These are phyloP conservation scores for Noctua janthina DNA, from an alignment of 2,888 invertebrate species.

Conservation along the genomic window DNA sequence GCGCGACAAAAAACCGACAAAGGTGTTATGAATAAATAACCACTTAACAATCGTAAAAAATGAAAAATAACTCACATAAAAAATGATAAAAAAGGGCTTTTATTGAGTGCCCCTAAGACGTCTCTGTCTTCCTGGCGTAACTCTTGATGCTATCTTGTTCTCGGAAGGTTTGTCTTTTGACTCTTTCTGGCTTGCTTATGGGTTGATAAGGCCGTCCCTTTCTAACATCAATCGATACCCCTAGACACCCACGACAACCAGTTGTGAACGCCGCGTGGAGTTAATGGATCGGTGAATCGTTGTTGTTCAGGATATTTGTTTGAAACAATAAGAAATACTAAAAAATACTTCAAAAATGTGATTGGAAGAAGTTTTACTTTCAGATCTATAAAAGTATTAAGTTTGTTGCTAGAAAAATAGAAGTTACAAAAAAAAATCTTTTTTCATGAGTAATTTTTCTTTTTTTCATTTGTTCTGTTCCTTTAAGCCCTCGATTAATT, in stretches of 20 bases:
- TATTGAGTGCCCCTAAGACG: conserved; percentile 85
- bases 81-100: conserved; percentile 73
- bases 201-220: conserved; percentile 68
- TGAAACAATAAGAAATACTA: background rate
- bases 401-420: background rate
- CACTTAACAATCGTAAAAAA: conserved; percentile 80
- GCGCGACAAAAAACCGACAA: conserved; percentile 85
- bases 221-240: conserved; percentile 85
- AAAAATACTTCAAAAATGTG: background rate
- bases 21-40: conserved; percentile 89
- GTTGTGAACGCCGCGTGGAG: conserved; percentile 74
- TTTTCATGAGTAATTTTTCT: background rate
- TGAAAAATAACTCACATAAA: conserved; percentile 51
- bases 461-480: background rate
- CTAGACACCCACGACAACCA: conserved; percentile 83
- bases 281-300: conserved; percentile 71
- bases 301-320: conserved; percentile 29
- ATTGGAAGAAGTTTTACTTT: background rate
- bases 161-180: conserved; percentile 79
- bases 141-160: conserved; percentile 89
- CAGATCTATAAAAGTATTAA: background rate
- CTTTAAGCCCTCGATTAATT: background rate
- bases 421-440: background rate
- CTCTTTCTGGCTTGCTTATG: conserved; percentile 66
- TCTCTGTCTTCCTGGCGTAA: conserved; percentile 83